Conservation (phyloP, 2,797 vertebrate genomes). For the Channallabes apus region DNA sequence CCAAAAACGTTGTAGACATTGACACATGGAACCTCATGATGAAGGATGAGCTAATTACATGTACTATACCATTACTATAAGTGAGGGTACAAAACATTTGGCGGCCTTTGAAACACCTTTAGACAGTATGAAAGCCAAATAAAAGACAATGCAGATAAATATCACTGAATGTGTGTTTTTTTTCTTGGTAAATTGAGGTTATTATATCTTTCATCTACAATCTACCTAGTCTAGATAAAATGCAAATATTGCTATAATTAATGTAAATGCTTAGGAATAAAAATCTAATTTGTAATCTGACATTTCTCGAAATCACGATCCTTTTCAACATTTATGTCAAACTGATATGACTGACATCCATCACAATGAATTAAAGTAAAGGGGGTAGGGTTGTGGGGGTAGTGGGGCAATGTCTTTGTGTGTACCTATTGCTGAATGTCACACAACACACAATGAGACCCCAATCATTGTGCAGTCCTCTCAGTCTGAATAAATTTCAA, state of each 20-base stretch:
- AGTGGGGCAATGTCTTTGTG: slow-evolving; percentile 19
- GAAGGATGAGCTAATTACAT: neutral
- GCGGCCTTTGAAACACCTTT: neutral
- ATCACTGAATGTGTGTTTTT: neutral
- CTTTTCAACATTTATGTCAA: slow-evolving; percentile 12
- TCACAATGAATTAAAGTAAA: slow-evolving; percentile 12
- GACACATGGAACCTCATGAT: neutral
- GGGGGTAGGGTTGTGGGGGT: neutral
- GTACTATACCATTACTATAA: neutral
- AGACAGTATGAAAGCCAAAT: neutral
- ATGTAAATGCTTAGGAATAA: neutral
- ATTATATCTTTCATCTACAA: neutral
- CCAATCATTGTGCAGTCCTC: slow-evolving; percentile 44
- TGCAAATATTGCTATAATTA: neutral
- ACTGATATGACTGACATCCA: slow-evolving; percentile 3
- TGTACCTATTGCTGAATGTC: slow-evolving; percentile 41
- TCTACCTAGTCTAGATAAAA: neutral
- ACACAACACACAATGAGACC: slow-evolving; percentile 41
- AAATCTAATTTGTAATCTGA: neutral
- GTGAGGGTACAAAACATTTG: neutral
- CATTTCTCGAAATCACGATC: neutral
- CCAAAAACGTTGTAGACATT: neutral
- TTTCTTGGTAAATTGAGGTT: neutral
- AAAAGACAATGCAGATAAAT: neutral
- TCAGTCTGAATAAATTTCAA: slow-evolving; percentile 60